Conservation (phyloP, 1,140 invertebrate genomes). For the Formica selysi region DNA sequence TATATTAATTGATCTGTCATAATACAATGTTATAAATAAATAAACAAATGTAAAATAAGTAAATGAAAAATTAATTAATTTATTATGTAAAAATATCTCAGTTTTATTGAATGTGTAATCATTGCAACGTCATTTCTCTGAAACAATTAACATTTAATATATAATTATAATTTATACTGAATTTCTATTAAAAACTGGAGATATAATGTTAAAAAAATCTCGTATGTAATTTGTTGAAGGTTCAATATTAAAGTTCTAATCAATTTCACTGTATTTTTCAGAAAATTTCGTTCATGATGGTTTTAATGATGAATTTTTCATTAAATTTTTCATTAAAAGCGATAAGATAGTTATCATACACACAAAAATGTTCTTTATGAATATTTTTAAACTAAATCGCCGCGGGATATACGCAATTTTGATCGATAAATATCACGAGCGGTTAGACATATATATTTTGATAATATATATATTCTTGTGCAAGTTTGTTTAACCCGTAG, state of each 20-base stretch:
- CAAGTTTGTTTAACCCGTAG: too few relatives aligned
- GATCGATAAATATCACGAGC: background rate
- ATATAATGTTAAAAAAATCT: background rate
- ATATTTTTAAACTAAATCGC: conserved; percentile 18
- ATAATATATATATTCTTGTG: conserved; percentile 2
- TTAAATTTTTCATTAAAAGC: background rate
- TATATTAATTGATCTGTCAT: background rate
- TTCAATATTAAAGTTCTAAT: background rate
- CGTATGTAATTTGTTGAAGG: background rate
- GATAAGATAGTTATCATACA: background rate
- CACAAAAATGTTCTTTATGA: background rate
- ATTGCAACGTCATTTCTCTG: background rate
- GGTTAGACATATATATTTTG: background rate
- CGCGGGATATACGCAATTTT: background rate
- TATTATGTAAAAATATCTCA: background rate
- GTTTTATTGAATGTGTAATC: background rate
- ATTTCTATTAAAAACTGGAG: background rate
- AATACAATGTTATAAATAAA: background rate
- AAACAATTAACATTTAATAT: too few relatives aligned
- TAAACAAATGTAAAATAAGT: background rate
- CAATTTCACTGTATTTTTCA: background rate
- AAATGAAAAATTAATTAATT: background rate
- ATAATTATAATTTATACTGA: background rate
- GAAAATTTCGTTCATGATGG: background rate
- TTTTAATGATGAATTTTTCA: background rate